These are phyloP conservation scores for Holocentrus rufus DNA, from an alignment of 2,797 vertebrate species.

Conservation along the genomic window DNA sequence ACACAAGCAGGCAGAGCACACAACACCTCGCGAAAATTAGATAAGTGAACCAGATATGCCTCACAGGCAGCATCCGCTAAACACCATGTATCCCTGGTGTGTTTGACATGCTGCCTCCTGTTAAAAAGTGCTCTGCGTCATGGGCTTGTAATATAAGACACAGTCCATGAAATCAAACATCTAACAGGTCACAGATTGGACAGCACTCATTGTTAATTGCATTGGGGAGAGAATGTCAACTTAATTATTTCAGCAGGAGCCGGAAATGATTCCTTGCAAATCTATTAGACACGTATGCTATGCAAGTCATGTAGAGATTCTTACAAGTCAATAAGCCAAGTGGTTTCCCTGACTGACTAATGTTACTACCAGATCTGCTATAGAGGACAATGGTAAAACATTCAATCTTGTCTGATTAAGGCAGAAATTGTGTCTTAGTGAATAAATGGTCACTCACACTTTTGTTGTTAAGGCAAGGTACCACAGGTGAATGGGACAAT, in stretches of 20 bases:
- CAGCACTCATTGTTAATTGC: constrained; percentile 75
- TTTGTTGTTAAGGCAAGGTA: not conserved
- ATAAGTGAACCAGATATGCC: constrained; percentile 52
- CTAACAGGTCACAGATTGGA: constrained; percentile 74
- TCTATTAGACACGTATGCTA: constrained; percentile 78
- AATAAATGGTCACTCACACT: not conserved
- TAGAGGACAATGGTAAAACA: constrained; percentile 17
- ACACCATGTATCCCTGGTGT: constrained; percentile 46
- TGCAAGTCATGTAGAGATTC: constrained; percentile 71
- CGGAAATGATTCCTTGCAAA: constrained; percentile 77
- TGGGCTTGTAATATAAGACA: constrained; percentile 50
- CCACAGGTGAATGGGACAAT: too few species aligned
- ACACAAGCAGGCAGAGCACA: constrained; percentile 35
- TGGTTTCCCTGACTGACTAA: constrained; percentile 46
- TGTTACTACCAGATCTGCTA: constrained; percentile 21
- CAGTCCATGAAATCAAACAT: constrained; percentile 78
- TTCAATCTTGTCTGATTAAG: constrained; percentile 38
- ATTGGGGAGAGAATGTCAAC: constrained; percentile 77
- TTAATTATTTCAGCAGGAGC: constrained; percentile 81
- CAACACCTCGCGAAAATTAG: constrained; percentile 55
- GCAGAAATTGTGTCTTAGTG: not conserved
- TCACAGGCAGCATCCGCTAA: constrained; percentile 50
- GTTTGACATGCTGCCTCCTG: constrained; percentile 45
- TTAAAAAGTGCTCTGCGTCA: constrained; percentile 26
- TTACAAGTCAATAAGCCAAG: constrained; percentile 66